Percentiles rank a stretch among this genome's conserved stretches.
Evolutionary conservation across 2,797 vertebrate species (phyloP).

Genomic region (Ptychobarbus kaznakovi): DNA sequence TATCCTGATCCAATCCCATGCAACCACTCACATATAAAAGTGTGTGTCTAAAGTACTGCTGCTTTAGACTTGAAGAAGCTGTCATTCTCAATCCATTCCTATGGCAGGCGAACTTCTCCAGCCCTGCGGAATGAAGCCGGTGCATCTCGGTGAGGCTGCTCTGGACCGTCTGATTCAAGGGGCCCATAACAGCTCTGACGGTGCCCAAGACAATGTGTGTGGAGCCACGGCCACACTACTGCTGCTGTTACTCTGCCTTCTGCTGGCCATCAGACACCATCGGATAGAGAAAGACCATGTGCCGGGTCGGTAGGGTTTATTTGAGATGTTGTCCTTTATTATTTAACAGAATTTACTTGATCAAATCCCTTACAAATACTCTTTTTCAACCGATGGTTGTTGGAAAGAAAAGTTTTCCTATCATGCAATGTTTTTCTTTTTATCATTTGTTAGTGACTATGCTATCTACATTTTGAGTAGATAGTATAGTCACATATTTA

Average conservation of each 20-base stretch:
- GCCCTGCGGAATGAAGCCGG: conserved; percentile 63
- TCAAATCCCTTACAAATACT: neutral
- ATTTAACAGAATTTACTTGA: conserved; percentile 9
- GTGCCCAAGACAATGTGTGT: conserved; percentile 65
- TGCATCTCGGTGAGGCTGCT: conserved; percentile 63
- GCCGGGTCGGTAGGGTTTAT: conserved; percentile 81
- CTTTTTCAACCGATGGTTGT: neutral
- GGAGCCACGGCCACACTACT: conserved; percentile 75
- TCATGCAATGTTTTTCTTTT: conserved; percentile 17
- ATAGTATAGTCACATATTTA: neutral
- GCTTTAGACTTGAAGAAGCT: neutral
- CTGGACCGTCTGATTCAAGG: conserved; percentile 70
- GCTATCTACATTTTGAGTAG: neutral
- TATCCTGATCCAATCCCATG: conserved; percentile 75
- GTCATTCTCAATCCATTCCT: conserved; percentile 18
- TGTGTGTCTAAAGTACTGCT: conserved; percentile 15
- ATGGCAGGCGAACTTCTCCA: conserved; percentile 68
- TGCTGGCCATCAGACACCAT: conserved; percentile 83
- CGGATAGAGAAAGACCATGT: conserved; percentile 77
- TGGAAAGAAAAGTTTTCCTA: neutral
- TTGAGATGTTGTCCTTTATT: neutral
- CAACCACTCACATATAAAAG: conserved; percentile 76
- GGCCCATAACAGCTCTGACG: conserved; percentile 76
- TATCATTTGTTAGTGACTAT: conserved; percentile 16
- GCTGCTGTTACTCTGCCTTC: conserved; percentile 80